Evolutionary conservation across 2,797 vertebrate species (phyloP).

Genomic region (Epinephelus coioides): DNA sequence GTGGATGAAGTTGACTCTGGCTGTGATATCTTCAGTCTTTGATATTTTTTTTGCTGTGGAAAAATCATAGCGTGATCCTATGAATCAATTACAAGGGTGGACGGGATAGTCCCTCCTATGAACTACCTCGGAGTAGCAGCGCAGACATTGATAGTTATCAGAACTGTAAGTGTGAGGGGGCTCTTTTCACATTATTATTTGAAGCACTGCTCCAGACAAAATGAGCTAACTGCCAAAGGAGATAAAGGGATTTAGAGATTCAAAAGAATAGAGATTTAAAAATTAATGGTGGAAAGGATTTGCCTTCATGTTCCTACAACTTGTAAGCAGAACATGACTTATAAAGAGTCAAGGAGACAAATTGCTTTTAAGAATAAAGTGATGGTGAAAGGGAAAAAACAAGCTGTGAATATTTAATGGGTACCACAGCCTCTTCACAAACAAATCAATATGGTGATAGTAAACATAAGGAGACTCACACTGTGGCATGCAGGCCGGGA

Average conservation of each 20-base stretch:
- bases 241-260: conserved; percentile 81
- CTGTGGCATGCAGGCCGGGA: conserved; percentile 66
- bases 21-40: conserved; percentile 68
- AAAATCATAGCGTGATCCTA: conserved; percentile 64
- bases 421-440: conserved; percentile 79
- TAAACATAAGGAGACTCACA: conserved; percentile 73
- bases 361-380: conserved; percentile 82
- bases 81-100: conserved; percentile 74
- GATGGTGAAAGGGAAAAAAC: conserved; percentile 81
- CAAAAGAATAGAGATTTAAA: conserved; percentile 83
- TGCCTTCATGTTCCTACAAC: conserved; percentile 80
- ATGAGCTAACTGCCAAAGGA: conserved; percentile 79
- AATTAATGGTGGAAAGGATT: conserved; percentile 82
- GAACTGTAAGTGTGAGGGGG: conserved; percentile 61
- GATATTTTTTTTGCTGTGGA: conserved; percentile 66
- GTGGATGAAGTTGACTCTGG: conserved; percentile 70
- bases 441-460: conserved; percentile 86
- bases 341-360: conserved; percentile 78
- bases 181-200: conserved; percentile 76
- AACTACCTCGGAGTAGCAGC: conserved; percentile 54
- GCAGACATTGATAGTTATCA: conserved; percentile 71
- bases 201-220: conserved; percentile 73
- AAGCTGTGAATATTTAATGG: conserved; percentile 87
- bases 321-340: conserved; percentile 74
- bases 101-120: conserved; percentile 67